Evolutionary conservation across 2,797 vertebrate genomes (phyloP), one percentile per base, ranked within the genome.

Genomic region (Furcifer pardalis): DNA sequence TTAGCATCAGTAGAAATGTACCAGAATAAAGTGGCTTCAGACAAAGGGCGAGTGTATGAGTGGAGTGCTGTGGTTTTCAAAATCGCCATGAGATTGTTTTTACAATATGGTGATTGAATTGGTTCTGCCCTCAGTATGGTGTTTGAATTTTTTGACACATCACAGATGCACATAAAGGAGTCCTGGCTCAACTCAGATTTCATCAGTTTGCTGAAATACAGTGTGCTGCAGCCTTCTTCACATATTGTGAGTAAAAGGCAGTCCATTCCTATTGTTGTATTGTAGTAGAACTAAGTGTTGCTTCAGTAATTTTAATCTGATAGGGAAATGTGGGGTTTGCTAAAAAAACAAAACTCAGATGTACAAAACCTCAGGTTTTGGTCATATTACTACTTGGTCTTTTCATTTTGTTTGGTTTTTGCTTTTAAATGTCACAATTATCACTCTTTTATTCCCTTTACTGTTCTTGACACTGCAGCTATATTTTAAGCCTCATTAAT

Each of bases 151-250:
- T 77, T 77, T 86, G 84, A 86, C 79, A 81, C 79, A 81, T 77
- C 52, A 71, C 79, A 86, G 84, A 81, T 77, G 63, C 73, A 60
- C 52, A 37, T 32, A 42, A 76, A 69, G 63, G 79, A 25, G 40
- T 69, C 63, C 63, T 77, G 73, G 23, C 74, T 82, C 79, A 77
- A 82, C 84, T 86, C 79, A 49, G 73, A 82, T 86, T 86, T 86
- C 84, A 86, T 35, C 71, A 40, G 56, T 46, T 79, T 78, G 23
- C 49, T 77, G 82, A 76, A 35, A 77, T 81, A 86, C 27, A 73
- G 79, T 71, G 79, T 81, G 79, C 84, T 66, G 62, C 73, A 77
- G 13, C 63, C 66, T 81, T 71, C 84, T 77, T 46, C 56, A 60
- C 66, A 81, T 62, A 52, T 46, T 79, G 59, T 49, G 42, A 21